Percentiles rank a stretch among this genome's conserved stretches.
Conservation (phyloP, 1,140 invertebrate genomes). For the Rhyzopertha dominica region DNA sequence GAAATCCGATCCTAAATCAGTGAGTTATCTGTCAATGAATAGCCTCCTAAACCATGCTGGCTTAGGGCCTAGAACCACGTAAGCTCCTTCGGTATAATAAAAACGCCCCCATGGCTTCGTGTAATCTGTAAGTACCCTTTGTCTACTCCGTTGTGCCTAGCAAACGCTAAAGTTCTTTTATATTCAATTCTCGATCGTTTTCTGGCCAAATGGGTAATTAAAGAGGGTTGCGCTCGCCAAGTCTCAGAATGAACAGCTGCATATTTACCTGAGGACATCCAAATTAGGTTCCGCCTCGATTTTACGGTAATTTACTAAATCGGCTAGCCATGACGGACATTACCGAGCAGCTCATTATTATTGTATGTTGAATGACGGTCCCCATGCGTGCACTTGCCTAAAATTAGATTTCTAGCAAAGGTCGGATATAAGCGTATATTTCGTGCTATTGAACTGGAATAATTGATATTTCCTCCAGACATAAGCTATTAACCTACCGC, state of each 20-base stretch:
- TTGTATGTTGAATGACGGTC: conserved; percentile 17
- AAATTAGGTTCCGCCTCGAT: conserved; percentile 18
- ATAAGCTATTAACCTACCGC: too few species aligned
- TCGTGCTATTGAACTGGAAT: too few species aligned
- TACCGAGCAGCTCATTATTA: conserved; percentile 22
- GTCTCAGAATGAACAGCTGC: conserved; percentile 6
- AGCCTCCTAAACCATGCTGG: too few species aligned
- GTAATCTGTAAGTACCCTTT: conserved; percentile 23
- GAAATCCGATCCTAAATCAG: too few species aligned
- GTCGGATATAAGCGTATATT: too few species aligned
- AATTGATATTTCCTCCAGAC: too few species aligned
- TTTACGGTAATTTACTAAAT: conserved; percentile 21
- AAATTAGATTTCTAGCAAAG: too few species aligned
- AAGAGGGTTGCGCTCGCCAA: conserved; percentile 8
- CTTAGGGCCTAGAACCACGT: too few species aligned
- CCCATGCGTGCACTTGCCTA: conserved; percentile 19
- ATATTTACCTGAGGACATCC: conserved; percentile 19
- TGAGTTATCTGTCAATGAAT: too few species aligned
- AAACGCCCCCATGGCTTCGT: conserved; percentile 14
- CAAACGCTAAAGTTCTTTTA: conserved; percentile 11
- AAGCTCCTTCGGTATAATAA: conserved; percentile 19
- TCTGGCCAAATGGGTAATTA: conserved; percentile 12
- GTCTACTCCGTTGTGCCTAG: conserved; percentile 13
- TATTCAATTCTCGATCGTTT: conserved; percentile 17
- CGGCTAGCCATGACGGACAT: conserved; percentile 14